Base-by-base conservation (phyloP, 2,113 vertebrate species). In the Gasterosteus aculeatus region DNA sequence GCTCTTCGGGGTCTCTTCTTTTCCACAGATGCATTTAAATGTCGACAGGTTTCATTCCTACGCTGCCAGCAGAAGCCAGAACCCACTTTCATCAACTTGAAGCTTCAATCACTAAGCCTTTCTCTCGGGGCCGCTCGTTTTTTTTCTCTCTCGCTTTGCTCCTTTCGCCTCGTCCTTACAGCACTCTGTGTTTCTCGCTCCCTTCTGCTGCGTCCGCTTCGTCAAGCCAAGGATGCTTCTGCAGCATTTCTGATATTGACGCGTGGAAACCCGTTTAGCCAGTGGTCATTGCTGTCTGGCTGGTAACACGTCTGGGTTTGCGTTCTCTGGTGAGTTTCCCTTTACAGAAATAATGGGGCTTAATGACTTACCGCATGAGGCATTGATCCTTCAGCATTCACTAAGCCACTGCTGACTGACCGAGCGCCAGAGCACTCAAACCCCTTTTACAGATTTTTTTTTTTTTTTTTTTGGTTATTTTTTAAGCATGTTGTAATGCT, bases 291-390 rank as follows among this genome's bases (percentile, higher is more conserved):
- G 59, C 80, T 67, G 39, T 64, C 65, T 70, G 67, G 69, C 41
- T 68, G 70, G 73, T 57, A 81, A 76, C 81, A 70, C 66, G 47
- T 84, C 66, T 75, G 72, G 64, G 61, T 84, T 80, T 22, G 63
- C 49, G 51, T 79, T 78, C 66, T 68, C 69, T 64, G 41, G 77
- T 71, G 74, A 73, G 65, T 70, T 87, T 78, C 69, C 78, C 78
- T 80, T 85, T 77, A 72, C 74, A 83, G 82, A 81, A 82, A 87
- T 91, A 90, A 92, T 88, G 77, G 81, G 57, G 31, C 63, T 81
- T 91, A 89, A 91, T 92, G 76, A 86, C 73, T 81, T 60, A 72
- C 70, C 76, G 54, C 80, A 69, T 51, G 69, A 67, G 74, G 19
- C 80, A 90, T 85, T 75, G 89, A 91, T 90, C 88, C 44, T 72